phyloP scores from a whole-genome alignment of 1,140 invertebrate species.

The Drosophila ficusphila region DNA sequence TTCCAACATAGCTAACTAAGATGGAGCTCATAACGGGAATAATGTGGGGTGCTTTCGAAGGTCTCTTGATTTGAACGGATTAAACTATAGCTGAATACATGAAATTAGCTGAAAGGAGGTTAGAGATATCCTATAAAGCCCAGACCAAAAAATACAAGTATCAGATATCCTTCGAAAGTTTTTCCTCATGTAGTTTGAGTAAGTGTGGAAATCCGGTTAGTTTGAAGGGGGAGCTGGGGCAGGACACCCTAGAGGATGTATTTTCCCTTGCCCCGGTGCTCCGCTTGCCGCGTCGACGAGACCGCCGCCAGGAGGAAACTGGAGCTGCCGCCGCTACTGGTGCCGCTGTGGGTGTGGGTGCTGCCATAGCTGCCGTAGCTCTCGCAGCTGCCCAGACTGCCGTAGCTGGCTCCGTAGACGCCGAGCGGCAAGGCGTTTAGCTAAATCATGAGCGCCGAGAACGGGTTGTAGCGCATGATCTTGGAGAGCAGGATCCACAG shows the following conservation, averaged over 20 bases:
- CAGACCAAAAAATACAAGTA: background rate
- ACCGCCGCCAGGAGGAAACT: slow-evolving; percentile 61
- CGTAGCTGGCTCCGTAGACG: slow-evolving; percentile 63
- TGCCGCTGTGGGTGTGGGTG: slow-evolving; percentile 56
- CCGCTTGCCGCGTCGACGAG: slow-evolving; percentile 72
- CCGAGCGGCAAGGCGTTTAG: slow-evolving; percentile 79
- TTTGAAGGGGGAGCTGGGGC: background rate
- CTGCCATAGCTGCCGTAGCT: slow-evolving; percentile 56
- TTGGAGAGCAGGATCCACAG: slow-evolving; percentile 95
- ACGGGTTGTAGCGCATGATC: slow-evolving; percentile 94
- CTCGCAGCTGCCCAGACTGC: slow-evolving; percentile 46
- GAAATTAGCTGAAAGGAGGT: no score
- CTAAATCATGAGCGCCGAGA: slow-evolving; percentile 89
- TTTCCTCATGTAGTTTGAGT: slow-evolving; percentile 6
- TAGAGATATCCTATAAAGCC: no score
- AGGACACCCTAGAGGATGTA: slow-evolving; percentile 54
- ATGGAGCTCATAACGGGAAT: slow-evolving; percentile 9
- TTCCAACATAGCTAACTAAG: slow-evolving; percentile 55
- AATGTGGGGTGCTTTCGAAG: background rate
- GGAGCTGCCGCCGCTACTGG: slow-evolving; percentile 59
- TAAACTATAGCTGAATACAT: no score
- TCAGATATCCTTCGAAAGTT: background rate
- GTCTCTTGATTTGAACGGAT: no score
- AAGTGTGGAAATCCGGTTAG: background rate
- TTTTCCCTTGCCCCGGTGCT: slow-evolving; percentile 66